Base-by-base conservation (phyloP, 1,140 invertebrate genomes). In the Sipha flava region DNA sequence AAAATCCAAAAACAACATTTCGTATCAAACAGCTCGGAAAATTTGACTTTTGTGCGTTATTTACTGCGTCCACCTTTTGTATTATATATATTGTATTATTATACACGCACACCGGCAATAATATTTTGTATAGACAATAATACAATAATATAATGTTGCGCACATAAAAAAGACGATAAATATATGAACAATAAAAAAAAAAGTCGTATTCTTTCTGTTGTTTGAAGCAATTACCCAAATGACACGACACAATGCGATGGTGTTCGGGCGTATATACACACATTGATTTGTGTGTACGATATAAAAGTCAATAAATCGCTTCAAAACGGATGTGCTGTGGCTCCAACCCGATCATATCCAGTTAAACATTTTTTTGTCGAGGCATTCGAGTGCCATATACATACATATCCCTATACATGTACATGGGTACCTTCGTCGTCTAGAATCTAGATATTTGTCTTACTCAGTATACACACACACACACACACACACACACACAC, bases 21-120 rank as follows among this genome's bases (percentile, higher is more conserved):
- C 73, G 73, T 77, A 77, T 77, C 52, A 77, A 77, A 77, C 73
- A 77, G 73, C 73, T 59, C 34, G 73, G 73, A 77, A 77, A 77
- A 77, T 77, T 77, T 26, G 49, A 77, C 52, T 77, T 59, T 57
- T 77, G 52, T 77, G 37, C 34, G 62, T 66, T 66, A 40, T 66
- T 66, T 23, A 23, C 64, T 43, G 16, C 12, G 10, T 34, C 18
- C n/a, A 54, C 66, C 66, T 70, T 45, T 70, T 45, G 40, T 68
- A 29, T 68, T 2, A 3, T 4, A 62, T 54, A 26, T 54, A 26
- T 54, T 54, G 16, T 52, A 21, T 40, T 37, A 37, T 26, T 75
- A 31, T 31, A 54, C 29, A 52, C 47, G 29, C 26, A 21, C 31
- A 37, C 23, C 34, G 34, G 62, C 18, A 66, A 66, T 66, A 66